Base-by-base conservation (phyloP, 2,797 vertebrate species). In the Philypnodon macrostomus region DNA sequence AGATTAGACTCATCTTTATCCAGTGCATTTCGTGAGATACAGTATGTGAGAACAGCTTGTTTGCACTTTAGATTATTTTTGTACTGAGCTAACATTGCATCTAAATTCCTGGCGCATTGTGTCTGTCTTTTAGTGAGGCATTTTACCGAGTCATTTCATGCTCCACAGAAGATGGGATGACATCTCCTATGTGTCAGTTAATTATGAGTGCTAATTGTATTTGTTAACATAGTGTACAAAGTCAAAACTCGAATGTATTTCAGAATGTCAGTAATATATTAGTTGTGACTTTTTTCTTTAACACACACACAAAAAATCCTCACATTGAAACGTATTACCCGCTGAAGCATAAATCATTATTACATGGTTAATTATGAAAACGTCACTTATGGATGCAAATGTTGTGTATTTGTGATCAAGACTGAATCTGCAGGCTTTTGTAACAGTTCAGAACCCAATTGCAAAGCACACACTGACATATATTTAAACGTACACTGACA, bases 1-100 rank as follows among this genome's bases (percentile, higher is more conserved):
- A n/a, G n/a, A n/a, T n/a, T n/a, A n/a, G n/a, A n/a, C n/a, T 53
- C 32, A 41, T 33, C 48, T 47, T 53, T 47, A 67, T 47, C n/a
- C 37, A 23, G 13, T 1, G n/a, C 8, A 26, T 40, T 9, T 7
- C 15, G 27, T 29, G 27, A 29, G 27, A 29, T 41, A 10, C 15
- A 15, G 32, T n/a, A 33, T 33, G 5, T 15, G 6, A 13, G 2
- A 40, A 8, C 13, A 10, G 13, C 23, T 41, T 41, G 39, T 15
- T 26, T 26, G 13, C 8, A 27, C 14, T 27, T 10, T 16, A n/a
- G n/a, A n/a, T 10, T 36, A 33, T 33, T 33, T 33, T 33, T 14
- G 32, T 33, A 14, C 15, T 33, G n/a, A 33, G 13, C 15, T 14
- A 29, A 29, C 27, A 29, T 29, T 29, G 27, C 10, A 12, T 33